These are phyloP conservation scores for Pammene fasciana DNA, from an alignment of 2,888 invertebrate genomes.

Conservation along the genomic window DNA sequence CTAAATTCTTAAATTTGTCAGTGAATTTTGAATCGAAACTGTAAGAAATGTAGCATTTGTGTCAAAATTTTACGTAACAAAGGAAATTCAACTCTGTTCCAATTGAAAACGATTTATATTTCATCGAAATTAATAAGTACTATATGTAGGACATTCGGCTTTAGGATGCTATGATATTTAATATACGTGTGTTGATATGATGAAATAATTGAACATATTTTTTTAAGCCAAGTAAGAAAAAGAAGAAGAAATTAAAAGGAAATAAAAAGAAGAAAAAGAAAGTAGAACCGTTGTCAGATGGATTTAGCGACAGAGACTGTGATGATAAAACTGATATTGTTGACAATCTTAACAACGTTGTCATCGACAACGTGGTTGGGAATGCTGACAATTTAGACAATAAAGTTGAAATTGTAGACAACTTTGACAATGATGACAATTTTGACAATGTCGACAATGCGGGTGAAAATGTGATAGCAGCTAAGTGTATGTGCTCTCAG, in stretches of 20 bases:
- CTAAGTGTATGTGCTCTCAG: constrained; percentile 19
- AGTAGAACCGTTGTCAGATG: constrained; percentile 25
- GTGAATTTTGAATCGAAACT: too few relatives aligned
- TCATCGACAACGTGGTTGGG: background rate
- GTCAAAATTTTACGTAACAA: too few relatives aligned
- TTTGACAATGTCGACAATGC: constrained; percentile 3
- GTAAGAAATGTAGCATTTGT: too few relatives aligned
- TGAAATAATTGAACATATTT: background rate
- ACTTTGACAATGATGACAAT: background rate
- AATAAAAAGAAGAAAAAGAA: constrained; percentile 45
- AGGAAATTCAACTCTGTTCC: too few relatives aligned
- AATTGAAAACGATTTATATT: too few relatives aligned
- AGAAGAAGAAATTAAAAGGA: constrained; percentile 46
- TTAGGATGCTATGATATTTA: too few relatives aligned
- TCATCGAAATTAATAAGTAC: too few relatives aligned
- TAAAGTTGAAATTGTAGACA: constrained; percentile 3
- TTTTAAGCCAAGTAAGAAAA: constrained; percentile 35
- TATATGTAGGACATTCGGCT: too few relatives aligned
- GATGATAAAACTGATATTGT: constrained; percentile 11
- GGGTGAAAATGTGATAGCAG: background rate
- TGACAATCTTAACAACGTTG: background rate
- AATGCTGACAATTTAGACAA: background rate
- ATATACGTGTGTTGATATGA: too few relatives aligned
- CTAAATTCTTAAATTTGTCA: too few relatives aligned
- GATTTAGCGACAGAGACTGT: constrained; percentile 27